Conservation (phyloP, 2,888 invertebrate genomes). For the Synergus gifuensis region DNA sequence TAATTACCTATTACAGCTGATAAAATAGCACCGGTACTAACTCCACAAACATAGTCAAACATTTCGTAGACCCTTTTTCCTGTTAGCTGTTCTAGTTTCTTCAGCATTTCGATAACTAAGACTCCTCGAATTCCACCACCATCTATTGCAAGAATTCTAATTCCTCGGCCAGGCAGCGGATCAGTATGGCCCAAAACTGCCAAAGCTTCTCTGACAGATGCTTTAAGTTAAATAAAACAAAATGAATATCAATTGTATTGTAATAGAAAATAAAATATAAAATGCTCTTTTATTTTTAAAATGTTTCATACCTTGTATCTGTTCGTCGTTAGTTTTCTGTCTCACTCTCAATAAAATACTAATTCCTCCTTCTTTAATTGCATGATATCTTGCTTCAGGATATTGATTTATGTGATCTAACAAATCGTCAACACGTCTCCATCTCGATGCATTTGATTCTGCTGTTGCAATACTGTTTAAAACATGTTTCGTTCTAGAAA, state of each 20-base stretch:
- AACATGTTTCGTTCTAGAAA: constrained; percentile 84
- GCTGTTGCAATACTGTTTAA: constrained; percentile 82
- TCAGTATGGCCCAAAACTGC: constrained; percentile 86
- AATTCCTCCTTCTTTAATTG: constrained; percentile 87
- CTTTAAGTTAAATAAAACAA: constrained; percentile 55
- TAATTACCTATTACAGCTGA: constrained; percentile 84
- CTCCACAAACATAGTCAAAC: constrained; percentile 93
- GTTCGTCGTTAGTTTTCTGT: constrained; percentile 73
- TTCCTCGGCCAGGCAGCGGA: constrained; percentile 85
- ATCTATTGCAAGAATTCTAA: constrained; percentile 91
- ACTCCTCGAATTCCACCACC: constrained; percentile 95
- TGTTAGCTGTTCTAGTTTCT: constrained; percentile 86
- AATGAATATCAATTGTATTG: not conserved
- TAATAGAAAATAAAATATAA: constrained; percentile 18
- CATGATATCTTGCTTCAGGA: constrained; percentile 86
- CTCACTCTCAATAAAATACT: constrained; percentile 82
- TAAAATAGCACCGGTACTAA: constrained; percentile 91
- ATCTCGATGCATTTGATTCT: constrained; percentile 80
- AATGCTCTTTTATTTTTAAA: not conserved
- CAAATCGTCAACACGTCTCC: constrained; percentile 84
- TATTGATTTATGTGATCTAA: constrained; percentile 86
- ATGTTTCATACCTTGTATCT: constrained; percentile 67
- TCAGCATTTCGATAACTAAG: constrained; percentile 89
- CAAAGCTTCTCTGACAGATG: constrained; percentile 80
- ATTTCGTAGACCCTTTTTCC: constrained; percentile 85